Base-by-base conservation (phyloP, 1,140 invertebrate species). In the Antheraea pernyi region DNA sequence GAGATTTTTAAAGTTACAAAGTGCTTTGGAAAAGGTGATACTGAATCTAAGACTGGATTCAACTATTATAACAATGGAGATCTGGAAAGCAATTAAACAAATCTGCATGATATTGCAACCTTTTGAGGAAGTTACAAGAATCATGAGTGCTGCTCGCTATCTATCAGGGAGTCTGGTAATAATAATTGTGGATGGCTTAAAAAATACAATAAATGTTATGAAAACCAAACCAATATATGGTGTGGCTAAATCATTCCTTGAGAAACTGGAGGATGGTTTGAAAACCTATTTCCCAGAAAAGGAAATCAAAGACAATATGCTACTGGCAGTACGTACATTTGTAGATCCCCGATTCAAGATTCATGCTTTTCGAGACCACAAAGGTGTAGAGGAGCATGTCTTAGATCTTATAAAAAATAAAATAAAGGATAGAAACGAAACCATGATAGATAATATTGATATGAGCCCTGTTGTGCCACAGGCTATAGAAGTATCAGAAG, bases 271-370 rank as follows among this genome's bases (percentile, higher is more conserved):
- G 7, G 19, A 36, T 36, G 36, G 59, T 36, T 16, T 71, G 22
- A 37, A 71, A 39, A 71, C 13, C 7, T 46, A 67, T 30, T 71
- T 71, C 19, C 65, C 59, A 11, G 22, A 62, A 46, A 42, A 19
- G 39, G 67, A 72, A 48, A 53, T 69, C 9, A 67, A 69, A 65
- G 67, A 72, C 30, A 72, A 69, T 65, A 42, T 42, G 39, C 39
- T 42, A 3, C 37, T 72, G 13, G 71, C 66, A 13, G 19, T 72
- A 42, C 69, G 71, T 61, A 72, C 71, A 53, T 69, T 72, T 59
- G 39, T 72, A 19, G 71, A 72, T 39, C 71, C 71, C 16, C 61
- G 71, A 30, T 72, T 69, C 37, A 69, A 72, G 59, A 69, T 69
- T 7, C 39, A 42, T 42, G 39, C 39, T 42, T 42, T 42, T 42